Evolutionary conservation across 2,113 vertebrate genomes (phyloP).

Genomic region (Vombatus ursinus): DNA sequence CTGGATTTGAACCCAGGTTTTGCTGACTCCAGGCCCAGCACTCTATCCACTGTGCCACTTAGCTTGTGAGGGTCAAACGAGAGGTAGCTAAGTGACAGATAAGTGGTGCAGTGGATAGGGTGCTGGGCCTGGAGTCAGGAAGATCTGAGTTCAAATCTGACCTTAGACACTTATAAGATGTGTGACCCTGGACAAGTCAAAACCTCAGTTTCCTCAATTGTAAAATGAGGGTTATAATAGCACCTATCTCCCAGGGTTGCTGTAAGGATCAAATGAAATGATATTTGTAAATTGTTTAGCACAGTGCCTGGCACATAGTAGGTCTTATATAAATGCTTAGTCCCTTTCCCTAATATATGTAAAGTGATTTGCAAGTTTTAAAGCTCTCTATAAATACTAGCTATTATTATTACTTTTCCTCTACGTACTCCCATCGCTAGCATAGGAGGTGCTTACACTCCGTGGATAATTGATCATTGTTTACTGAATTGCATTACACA

Average conservation of each 20-base stretch:
- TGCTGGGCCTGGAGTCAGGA: not conserved
- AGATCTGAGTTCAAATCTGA: not conserved
- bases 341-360: not conserved
- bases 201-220: not conserved
- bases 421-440: not conserved
- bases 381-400: not conserved
- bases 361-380: not conserved
- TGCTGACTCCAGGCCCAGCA: not conserved
- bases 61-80: not conserved
- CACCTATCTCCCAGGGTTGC: not conserved
- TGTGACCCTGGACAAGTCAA: not conserved
- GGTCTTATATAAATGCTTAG: not conserved
- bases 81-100: not conserved
- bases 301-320: not conserved
- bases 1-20: not conserved
- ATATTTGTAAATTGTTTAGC: not conserved
- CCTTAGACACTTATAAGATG: not conserved
- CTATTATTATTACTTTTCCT: not conserved
- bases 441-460: not conserved
- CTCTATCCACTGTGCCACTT: not conserved
- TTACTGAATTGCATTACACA: not conserved
- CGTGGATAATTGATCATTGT: not conserved
- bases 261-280: not conserved
- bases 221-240: not conserved
- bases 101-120: not conserved